These are phyloP conservation scores for Eublepharis macularius DNA, from an alignment of 2,113 vertebrate genomes.

Conservation along the genomic window DNA sequence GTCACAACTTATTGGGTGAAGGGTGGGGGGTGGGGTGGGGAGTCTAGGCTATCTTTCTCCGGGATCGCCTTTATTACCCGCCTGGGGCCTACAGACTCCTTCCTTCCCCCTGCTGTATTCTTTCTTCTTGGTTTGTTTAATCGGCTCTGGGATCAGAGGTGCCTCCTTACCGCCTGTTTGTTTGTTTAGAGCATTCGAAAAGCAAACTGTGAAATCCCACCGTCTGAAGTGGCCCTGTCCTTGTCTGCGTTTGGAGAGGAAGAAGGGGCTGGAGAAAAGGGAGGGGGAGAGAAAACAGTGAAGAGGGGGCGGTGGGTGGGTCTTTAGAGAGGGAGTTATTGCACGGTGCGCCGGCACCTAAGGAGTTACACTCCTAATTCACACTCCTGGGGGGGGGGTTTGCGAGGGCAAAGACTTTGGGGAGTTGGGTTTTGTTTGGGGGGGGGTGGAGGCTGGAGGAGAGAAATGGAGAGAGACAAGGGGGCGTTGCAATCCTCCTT, in stretches of 20 bases:
- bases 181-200: conserved; percentile 34
- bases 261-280: background rate
- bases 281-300: background rate
- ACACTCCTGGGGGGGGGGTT: conserved; percentile 54
- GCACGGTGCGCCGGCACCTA: conserved; percentile 33
- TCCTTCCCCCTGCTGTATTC: background rate
- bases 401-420: conserved; percentile 41
- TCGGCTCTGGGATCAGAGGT: conserved; percentile 48
- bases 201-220: conserved; percentile 60
- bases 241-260: background rate
- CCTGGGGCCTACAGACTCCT: background rate
- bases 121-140: conserved; percentile 11
- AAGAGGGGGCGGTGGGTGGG: no score
- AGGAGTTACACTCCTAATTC: conserved; percentile 38
- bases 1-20: background rate
- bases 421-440: background rate
- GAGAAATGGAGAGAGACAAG: background rate
- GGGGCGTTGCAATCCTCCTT: background rate
- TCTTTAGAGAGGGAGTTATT: background rate
- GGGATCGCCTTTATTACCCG: conserved; percentile 53
- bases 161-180: conserved; percentile 21
- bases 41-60: conserved; percentile 18
- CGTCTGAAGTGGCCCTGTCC: conserved; percentile 17
- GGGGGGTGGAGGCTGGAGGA: no score
- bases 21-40: background rate